Evolutionary conservation across 2,888 invertebrate species (phyloP), one percentile per base, ranked within the genome.

Genomic region (Cartodere bifasciata): DNA sequence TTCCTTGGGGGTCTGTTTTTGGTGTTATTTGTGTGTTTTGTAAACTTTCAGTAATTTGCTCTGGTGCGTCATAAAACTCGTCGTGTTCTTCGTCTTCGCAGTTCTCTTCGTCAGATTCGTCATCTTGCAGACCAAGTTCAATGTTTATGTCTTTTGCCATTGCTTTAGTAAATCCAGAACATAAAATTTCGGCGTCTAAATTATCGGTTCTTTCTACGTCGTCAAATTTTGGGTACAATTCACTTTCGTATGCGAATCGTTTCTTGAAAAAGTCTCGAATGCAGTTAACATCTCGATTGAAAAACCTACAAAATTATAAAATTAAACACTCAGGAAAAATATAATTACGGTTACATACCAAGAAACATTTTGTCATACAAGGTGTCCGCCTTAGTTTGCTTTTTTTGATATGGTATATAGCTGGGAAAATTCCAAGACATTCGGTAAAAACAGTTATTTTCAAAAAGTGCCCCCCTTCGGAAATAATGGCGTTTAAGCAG

Each of bases 261-360:
- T 78, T 78, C 48, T 77, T 80, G 62, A 97, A 98, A 64, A 92
- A 91, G 41, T 84, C 83, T 29, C 79, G 70, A 3, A 98, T 70
- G 56, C 97, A 95, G 30, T 74, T 76, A 0, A 98, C 95, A 65
- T 98, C 98, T 41, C 98, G 73, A 42, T 95, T 78, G 58, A 98
- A 98, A 60, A 82, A 90, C 51, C 84, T 85, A 42, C 29, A 49
- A 41, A 37, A 23, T 13, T 14, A 3, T 26, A 25, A 32, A 34
- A 24, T 5, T 12, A 4, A 14, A 28, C 17, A 7, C 11, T 24
- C 10, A 22, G 16, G 21, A 15, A n/a, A 15, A 25, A 5, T 17
- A 15, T 20, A 20, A 20, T 20, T 20, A 7, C n/a, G n/a, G 20
- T n/a, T n/a, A n/a, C n/a, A n/a, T n/a, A n/a, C n/a, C n/a, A n/a